phyloP scores from a whole-genome alignment of 2,113 vertebrate genomes.

The Paraplagusia blochii region DNA sequence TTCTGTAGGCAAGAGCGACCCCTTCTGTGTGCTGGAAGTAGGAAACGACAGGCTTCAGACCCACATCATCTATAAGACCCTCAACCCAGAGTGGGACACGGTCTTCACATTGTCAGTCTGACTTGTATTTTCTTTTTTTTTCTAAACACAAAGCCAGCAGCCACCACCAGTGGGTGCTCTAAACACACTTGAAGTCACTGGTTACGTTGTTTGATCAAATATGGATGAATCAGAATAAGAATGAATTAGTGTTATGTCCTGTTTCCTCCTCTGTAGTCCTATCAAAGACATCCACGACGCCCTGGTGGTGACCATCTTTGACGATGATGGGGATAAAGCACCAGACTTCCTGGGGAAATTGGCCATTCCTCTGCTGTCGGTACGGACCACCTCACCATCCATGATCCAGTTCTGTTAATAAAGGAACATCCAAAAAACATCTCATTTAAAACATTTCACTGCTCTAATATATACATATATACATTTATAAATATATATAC shows the following conservation, averaged over 20 bases:
- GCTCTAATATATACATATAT: no score
- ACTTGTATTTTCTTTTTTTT: background rate
- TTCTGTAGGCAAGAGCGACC: conserved; percentile 91
- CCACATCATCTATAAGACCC: conserved; percentile 92
- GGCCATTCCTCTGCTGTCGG: conserved; percentile 90
- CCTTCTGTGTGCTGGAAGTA: conserved; percentile 92
- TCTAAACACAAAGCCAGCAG: background rate
- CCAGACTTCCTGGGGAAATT: conserved; percentile 97
- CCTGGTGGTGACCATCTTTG: conserved; percentile 92
- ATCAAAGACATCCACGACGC: conserved; percentile 93
- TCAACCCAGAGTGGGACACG: conserved; percentile 94
- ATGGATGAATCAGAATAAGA: no score
- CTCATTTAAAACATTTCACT: no score
- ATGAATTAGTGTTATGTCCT: background rate
- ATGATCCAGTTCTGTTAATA: no score
- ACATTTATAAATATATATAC: no score
- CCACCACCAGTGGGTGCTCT: background rate
- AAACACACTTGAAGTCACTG: no score
- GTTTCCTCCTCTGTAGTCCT: conserved; percentile 74
- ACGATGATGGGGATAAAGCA: conserved; percentile 96
- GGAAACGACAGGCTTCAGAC: conserved; percentile 91
- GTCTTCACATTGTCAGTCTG: conserved; percentile 93
- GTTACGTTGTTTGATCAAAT: no score
- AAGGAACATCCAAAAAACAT: no score
- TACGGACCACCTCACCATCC: conserved; percentile 68